These are phyloP conservation scores for Agapornis canus DNA, from an alignment of 2,797 vertebrate species.

Conservation along the genomic window DNA sequence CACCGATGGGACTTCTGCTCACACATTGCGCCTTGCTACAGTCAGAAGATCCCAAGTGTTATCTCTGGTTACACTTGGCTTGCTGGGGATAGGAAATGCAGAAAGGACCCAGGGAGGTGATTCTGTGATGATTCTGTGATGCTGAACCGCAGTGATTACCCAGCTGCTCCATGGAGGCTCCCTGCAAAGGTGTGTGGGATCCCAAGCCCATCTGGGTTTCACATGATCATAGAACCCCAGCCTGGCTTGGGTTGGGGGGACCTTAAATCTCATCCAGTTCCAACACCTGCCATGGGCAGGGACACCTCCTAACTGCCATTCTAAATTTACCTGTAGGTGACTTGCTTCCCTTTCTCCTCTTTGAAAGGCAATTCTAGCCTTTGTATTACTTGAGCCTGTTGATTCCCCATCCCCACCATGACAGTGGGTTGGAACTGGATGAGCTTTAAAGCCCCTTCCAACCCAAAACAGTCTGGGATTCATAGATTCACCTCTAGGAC, in stretches of 20 bases:
- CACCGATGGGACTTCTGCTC: not conserved
- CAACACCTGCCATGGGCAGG: not conserved
- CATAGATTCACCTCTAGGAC: not conserved
- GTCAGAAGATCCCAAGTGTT: not conserved
- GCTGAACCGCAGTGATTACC: not conserved
- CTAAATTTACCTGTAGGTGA: not conserved
- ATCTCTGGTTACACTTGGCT: conserved; percentile 23
- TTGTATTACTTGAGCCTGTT: not conserved
- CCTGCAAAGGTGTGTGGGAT: not conserved
- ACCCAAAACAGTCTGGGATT: not conserved
- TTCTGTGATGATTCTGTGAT: not conserved
- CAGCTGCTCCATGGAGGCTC: fast-evolving
- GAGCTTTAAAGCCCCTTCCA: not conserved
- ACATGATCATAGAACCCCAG: fast-evolving
- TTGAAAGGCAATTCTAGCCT: not conserved
- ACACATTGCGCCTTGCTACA: not conserved
- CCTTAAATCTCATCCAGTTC: not conserved
- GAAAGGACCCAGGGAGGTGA: not conserved
- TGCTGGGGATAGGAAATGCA: not conserved
- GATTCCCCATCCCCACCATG: not conserved
- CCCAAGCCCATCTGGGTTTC: not conserved
- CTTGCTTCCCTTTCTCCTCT: not conserved
- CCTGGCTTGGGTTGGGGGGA: not conserved
- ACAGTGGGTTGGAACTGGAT: not conserved
- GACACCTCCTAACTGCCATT: not conserved